Evolutionary conservation across 2,888 invertebrate genomes (phyloP), one percentile per base, ranked within the genome.

Genomic region (Hydraecia micacea): DNA sequence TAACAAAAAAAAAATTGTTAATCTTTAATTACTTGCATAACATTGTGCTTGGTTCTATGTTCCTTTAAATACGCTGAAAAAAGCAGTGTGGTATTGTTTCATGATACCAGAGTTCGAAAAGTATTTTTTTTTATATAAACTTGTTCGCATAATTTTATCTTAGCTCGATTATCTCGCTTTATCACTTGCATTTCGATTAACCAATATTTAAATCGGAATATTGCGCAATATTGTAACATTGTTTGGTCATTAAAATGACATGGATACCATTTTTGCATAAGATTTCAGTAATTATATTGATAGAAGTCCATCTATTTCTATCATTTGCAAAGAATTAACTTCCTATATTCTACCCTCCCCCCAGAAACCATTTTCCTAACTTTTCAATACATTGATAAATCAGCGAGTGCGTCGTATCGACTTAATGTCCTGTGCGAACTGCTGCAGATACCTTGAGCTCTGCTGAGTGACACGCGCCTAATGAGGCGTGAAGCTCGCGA

Each of bases 401-500:
- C 60, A 68, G 76, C 73, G 68, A 62, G 75, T 73, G 73, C 69
- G 58, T 76, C 78, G 58, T 84, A 67, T 75, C 74, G 81, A 86
- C 78, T 82, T 89, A 89, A 89, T 89, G 88, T 89, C 73, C 68
- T 85, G 80, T 77, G 70, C 67, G 66, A 84, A 85, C 81, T 72
- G 83, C 79, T 18, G 74, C 75, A 69, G 82, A 80, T 82, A 85
- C 77, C 67, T 62, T 69, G 79, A 77, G 42, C 86, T 79, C 83
- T 79, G 81, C 81, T 83, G 84, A 87, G 78, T 87, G 86, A 89
- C 86, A 82, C 68, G 79, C 21, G 49, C 55, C 85, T 91, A 91
- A 91, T 91, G 91, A 85, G 72, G 80, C 80, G 89, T 90, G 86
- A 90, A 87, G 79, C 49, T 75, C 39, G 85, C 86, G 91, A 91